Base-by-base conservation (phyloP, 2,888 invertebrate genomes). In the Emmelina monodactyla region DNA sequence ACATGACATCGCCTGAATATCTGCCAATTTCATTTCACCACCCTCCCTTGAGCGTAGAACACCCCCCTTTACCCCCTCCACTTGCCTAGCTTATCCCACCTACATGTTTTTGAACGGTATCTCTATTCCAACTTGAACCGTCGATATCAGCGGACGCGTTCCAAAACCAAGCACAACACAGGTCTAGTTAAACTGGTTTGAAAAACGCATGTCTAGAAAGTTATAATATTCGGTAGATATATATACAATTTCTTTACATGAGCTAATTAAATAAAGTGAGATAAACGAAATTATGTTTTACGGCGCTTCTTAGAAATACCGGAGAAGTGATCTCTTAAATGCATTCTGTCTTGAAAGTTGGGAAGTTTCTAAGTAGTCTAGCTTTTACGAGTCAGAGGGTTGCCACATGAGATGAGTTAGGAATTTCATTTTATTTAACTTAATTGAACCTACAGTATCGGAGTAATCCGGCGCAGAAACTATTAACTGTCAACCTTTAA, bases 1-100 rank as follows among this genome's bases (percentile, higher is more conserved):
- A 66, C 67, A 65, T 67, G 68, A 55, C 65, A 70, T 66, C 62
- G 55, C 65, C 65, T 69, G 71, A 75, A 75, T 75, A 75, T 76
- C 70, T 66, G 60, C 68, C 73, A 75, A 75, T 76, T 75, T 78
- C 73, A 75, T 78, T 72, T 70, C 72, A 58, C 59, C 59, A 55
- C 51, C 62, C 72, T 78, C 78, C 75, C 76, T 53, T 42, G 78
- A 71, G 75, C 63, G 63, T 62, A 64, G 72, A 73, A 73, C 68
- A 72, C 68, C 63, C 56, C 58, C 63, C 52, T 54, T 50, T n/a
- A n/a, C 44, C 46, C 53, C 58, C 46, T 47, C 53, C 53, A 55
- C 19, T 19, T 19, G 9, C 5, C 19, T 7, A 11, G n/a, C 3
- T 4, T n/a, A 25, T 25, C 25, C 25, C 25, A n/a, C 25, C 25